Conservation (phyloP, 2,888 invertebrate genomes). For the Ceriagrion tenellum region DNA sequence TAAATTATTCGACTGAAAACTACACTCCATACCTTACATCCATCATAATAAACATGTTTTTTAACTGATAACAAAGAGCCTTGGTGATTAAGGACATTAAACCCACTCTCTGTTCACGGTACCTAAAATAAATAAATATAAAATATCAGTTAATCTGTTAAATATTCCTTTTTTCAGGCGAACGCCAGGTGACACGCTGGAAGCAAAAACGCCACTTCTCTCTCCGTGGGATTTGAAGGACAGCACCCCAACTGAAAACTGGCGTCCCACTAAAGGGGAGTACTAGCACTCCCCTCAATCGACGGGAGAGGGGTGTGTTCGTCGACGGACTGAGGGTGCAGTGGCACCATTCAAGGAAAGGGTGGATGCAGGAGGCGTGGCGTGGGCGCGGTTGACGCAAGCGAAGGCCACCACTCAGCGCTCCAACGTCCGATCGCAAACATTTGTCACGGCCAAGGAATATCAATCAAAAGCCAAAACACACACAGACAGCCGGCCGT, state of each 20-base stretch:
- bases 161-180: neutral
- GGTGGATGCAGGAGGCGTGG: neutral
- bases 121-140: no score
- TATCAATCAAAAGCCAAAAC: slow-evolving; percentile 27
- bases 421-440: slow-evolving; percentile 29
- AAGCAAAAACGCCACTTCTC: neutral
- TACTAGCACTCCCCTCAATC: neutral
- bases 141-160: neutral
- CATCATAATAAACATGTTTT: no score
- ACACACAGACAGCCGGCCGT: neutral
- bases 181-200: neutral
- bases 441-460: slow-evolving; percentile 21
- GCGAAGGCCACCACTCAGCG: slow-evolving; percentile 27
- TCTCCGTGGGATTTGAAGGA: no score
- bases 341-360: neutral
- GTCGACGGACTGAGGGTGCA: neutral
- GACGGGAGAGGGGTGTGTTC: neutral
- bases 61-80: no score
- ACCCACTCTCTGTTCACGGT: no score
- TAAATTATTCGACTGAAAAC: no score
- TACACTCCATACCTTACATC: no score
- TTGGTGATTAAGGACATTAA: no score
- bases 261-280: neutral
- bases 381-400: neutral
- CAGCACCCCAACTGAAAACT: no score